Evolutionary conservation across 2,113 vertebrate species (phyloP).

Genomic region (Xenopus borealis): DNA sequence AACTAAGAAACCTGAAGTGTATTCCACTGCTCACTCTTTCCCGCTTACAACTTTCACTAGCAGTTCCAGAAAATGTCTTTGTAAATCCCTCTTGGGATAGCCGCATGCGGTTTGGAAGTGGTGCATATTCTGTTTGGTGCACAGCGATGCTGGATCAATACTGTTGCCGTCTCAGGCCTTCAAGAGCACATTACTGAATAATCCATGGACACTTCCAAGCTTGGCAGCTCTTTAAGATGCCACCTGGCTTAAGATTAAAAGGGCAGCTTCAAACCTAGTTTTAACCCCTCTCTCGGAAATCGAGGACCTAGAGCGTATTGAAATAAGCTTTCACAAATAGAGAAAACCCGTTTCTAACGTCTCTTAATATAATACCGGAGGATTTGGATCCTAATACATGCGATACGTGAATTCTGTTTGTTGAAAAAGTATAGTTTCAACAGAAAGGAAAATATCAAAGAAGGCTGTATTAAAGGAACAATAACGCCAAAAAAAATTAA

Average conservation of each 20-base stretch:
- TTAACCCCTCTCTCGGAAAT: constrained; percentile 5
- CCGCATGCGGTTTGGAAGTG: constrained; percentile 64
- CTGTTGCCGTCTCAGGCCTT: constrained; percentile 62
- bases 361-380: too few species aligned
- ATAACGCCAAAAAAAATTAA: too few species aligned
- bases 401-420: too few species aligned
- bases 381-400: too few species aligned
- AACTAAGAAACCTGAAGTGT: constrained; percentile 28
- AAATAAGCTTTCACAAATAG: too few species aligned
- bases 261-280: constrained; percentile 19
- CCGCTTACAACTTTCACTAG: constrained; percentile 52
- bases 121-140: constrained; percentile 56
- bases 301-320: too few species aligned
- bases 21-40: constrained; percentile 34
- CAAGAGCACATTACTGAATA: constrained; percentile 65
- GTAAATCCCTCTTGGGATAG: constrained; percentile 57
- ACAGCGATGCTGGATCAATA: constrained; percentile 60
- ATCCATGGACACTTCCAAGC: constrained; percentile 55
- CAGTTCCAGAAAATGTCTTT: constrained; percentile 61
- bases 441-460: too few species aligned
- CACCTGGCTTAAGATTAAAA: constrained; percentile 32
- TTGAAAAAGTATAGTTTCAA: too few species aligned
- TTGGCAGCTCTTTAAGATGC: constrained; percentile 31
- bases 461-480: too few species aligned
- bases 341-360: too few species aligned